Percentiles rank a stretch among this genome's conserved stretches.
Conservation (phyloP, 92 coral and sea anemone genomes). For the Paragorgia papillata region DNA sequence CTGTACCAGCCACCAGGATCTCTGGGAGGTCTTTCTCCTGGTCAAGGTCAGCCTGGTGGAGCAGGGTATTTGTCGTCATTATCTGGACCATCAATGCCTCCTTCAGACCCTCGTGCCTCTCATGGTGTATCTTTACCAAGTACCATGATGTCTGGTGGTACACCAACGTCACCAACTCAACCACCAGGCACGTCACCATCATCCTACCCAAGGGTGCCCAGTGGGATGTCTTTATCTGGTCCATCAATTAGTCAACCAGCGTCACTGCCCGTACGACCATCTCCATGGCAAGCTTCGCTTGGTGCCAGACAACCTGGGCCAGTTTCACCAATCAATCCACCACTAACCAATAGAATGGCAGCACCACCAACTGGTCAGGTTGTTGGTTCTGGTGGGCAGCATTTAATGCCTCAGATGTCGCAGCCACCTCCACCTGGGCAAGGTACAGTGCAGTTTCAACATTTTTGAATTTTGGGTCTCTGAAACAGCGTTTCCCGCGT, state of each 20-base stretch:
- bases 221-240: no score
- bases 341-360: slow-evolving; percentile 6
- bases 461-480: no score
- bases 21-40: background rate
- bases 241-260: background rate
- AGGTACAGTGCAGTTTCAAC: background rate
- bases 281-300: slow-evolving; percentile 27
- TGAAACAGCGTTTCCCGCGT: no score
- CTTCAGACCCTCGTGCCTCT: background rate
- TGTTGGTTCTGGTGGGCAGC: slow-evolving; percentile 35
- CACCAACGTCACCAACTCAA: background rate
- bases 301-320: slow-evolving; percentile 3
- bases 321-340: slow-evolving; percentile 1
- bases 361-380: slow-evolving; percentile 32
- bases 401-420: slow-evolving; percentile 13
- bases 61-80: background rate
- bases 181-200: background rate
- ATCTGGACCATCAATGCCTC: slow-evolving; percentile 1
- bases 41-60: background rate
- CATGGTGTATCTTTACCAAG: background rate
- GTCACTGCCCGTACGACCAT: slow-evolving; percentile 10
- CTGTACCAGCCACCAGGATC: slow-evolving; percentile 19
- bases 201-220: background rate
- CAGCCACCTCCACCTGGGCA: slow-evolving; percentile 13
- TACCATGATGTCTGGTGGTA: background rate